Evolutionary conservation across 2,113 vertebrate genomes (phyloP).

Genomic region (Vulpes lagopus): DNA sequence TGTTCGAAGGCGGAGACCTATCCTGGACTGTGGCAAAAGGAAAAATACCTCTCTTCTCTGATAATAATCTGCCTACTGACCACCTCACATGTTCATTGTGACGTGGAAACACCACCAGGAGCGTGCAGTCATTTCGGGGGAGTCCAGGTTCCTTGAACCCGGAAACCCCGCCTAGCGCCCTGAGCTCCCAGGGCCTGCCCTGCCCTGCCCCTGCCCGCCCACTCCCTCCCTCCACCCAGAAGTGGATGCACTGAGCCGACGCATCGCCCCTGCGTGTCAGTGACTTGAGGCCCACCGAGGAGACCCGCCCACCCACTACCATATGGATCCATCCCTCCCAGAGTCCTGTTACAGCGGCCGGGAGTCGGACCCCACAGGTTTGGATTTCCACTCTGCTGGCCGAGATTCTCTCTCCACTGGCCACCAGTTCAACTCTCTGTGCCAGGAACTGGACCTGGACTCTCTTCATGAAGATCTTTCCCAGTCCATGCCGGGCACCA

Average conservation of each 20-base stretch:
- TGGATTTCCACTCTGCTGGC: background rate
- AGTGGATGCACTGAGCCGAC: background rate
- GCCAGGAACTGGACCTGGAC: constrained; percentile 68
- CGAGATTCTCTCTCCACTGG: background rate
- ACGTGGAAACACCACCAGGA: background rate
- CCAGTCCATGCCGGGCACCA: background rate
- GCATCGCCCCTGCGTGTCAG: fast-evolving
- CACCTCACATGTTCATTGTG: background rate
- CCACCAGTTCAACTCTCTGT: background rate
- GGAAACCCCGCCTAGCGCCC: background rate
- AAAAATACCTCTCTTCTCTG: background rate
- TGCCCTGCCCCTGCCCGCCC: background rate
- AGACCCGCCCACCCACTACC: fast-evolving
- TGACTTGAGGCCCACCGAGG: too few species aligned
- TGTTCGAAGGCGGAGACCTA: background rate
- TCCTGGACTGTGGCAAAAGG: background rate
- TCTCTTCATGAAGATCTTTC: constrained; percentile 53
- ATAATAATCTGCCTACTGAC: background rate
- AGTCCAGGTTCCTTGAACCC: fast-evolving
- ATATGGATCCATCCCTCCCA: background rate
- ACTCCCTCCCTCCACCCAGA: background rate
- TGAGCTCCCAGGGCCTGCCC: too few species aligned
- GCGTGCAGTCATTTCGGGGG: fast-evolving
- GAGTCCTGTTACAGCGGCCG: background rate
- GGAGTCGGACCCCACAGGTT: background rate